phyloP scores from a whole-genome alignment of 2,888 invertebrate species.

The Drosophila diplacantha region DNA sequence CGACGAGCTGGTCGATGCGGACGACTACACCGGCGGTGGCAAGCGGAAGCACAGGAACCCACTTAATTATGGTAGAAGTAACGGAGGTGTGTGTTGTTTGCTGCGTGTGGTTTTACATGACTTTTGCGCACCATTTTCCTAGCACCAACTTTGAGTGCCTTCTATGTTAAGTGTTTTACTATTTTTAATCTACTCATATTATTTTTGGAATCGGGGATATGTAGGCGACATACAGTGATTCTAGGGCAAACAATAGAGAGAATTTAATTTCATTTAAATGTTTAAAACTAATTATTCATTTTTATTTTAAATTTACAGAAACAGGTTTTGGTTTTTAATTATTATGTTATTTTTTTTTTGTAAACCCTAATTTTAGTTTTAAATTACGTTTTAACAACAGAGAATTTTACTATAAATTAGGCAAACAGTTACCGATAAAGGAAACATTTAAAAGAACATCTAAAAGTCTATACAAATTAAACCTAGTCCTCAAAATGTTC shows the following conservation, averaged over 20 bases:
- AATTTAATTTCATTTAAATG: not conserved
- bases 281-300: no score
- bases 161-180: conserved; percentile 24
- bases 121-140: conserved; percentile 73
- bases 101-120: conserved; percentile 75
- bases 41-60: conserved; percentile 74
- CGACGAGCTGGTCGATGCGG: conserved; percentile 65
- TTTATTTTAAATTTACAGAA: not conserved
- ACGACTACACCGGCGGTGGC: conserved; percentile 50
- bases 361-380: not conserved
- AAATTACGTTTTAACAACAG: not conserved
- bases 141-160: conserved; percentile 63
- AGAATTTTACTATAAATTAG: not conserved
- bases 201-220: not conserved
- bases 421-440: not conserved
- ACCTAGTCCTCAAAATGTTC: not conserved
- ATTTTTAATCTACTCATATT: not conserved
- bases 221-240: no score
- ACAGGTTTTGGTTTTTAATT: not conserved
- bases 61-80: conserved; percentile 78
- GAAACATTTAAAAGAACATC: not conserved
- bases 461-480: not conserved
- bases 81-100: conserved; percentile 77
- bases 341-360: not conserved
- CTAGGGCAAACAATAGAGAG: no score